phyloP scores from a whole-genome alignment of 2,113 vertebrate genomes.

The Hassar affinis region DNA sequence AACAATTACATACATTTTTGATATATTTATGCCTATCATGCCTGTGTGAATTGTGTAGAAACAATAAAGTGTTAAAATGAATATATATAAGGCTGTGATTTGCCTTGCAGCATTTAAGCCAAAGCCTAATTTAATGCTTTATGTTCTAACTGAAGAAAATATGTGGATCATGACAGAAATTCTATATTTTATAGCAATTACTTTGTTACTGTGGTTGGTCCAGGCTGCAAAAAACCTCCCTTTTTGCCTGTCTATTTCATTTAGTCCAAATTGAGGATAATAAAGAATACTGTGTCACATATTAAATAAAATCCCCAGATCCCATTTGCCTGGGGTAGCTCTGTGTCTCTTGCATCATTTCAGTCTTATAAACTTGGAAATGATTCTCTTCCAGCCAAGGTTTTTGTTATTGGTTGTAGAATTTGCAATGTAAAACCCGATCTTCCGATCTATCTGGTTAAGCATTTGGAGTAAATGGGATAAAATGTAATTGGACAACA shows the following conservation, averaged over 20 bases:
- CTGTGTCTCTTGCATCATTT: constrained; percentile 42
- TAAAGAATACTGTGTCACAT: constrained; percentile 43
- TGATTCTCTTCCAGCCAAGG: constrained; percentile 17
- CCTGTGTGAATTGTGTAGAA: not conserved
- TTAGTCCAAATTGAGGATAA: constrained; percentile 44
- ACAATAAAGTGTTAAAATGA: not conserved
- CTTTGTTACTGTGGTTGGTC: not conserved
- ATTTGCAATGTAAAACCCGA: constrained; percentile 15
- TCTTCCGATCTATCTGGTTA: constrained; percentile 16
- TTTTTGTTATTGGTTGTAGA: not conserved
- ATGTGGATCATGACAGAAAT: constrained; percentile 3
- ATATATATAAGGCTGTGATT: not conserved
- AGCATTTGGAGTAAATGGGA: constrained; percentile 26
- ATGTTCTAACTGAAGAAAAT: constrained; percentile 21
- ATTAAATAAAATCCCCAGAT: constrained; percentile 47
- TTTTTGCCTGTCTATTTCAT: constrained; percentile 23
- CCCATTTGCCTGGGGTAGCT: constrained; percentile 29
- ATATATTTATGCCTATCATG: not conserved
- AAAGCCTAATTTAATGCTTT: not conserved
- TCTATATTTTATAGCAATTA: not conserved
- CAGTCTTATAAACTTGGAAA: constrained; percentile 24
- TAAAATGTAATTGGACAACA: constrained; percentile 20
- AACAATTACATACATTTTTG: not conserved
- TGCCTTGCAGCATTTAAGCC: too few species aligned
- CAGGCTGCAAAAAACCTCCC: constrained; percentile 8